phyloP scores from a whole-genome alignment of 2,113 vertebrate genomes.

The Tenrec ecaudatus region DNA sequence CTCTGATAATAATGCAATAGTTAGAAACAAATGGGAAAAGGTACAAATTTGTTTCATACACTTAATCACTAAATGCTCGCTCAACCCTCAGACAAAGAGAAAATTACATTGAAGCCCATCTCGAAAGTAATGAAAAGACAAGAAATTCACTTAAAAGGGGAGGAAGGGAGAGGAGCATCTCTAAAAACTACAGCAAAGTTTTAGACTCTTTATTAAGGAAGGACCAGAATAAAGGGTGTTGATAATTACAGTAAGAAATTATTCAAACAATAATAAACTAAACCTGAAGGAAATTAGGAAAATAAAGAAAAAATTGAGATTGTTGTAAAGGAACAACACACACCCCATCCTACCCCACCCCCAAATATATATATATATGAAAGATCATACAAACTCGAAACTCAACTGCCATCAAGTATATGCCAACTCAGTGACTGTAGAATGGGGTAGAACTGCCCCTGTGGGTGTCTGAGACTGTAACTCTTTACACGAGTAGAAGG shows the following conservation, averaged over 20 bases:
- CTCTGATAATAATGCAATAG: slow-evolving; percentile 2
- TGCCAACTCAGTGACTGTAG: too few relatives aligned
- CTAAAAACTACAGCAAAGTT: neutral
- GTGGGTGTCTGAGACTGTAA: neutral
- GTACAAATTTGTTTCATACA: slow-evolving; percentile 1
- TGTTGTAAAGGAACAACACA: neutral
- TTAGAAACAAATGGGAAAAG: slow-evolving; percentile 31
- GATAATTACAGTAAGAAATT: neutral
- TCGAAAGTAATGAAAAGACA: neutral
- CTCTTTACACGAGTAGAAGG: too few relatives aligned
- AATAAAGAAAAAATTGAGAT: slow-evolving; percentile 19
- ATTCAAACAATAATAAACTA: slow-evolving; percentile 20
- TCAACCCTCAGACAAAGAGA: neutral
- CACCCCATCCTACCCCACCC: too few relatives aligned
- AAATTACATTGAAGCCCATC: neutral
- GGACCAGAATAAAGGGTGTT: neutral
- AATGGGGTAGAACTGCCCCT: too few relatives aligned
- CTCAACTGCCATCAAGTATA: too few relatives aligned
- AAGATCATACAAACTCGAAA: too few relatives aligned
- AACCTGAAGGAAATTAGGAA: neutral
- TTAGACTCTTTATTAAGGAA: neutral
- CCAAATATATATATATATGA: too few relatives aligned
- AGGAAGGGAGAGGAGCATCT: neutral
- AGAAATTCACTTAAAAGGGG: neutral
- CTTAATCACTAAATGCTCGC: slow-evolving; percentile 28